A percentile compares a stretch with the other conserved stretches of the same genome.
phyloP scores from a whole-genome alignment of 2,797 vertebrate species.

The Bovichtus variegatus region DNA sequence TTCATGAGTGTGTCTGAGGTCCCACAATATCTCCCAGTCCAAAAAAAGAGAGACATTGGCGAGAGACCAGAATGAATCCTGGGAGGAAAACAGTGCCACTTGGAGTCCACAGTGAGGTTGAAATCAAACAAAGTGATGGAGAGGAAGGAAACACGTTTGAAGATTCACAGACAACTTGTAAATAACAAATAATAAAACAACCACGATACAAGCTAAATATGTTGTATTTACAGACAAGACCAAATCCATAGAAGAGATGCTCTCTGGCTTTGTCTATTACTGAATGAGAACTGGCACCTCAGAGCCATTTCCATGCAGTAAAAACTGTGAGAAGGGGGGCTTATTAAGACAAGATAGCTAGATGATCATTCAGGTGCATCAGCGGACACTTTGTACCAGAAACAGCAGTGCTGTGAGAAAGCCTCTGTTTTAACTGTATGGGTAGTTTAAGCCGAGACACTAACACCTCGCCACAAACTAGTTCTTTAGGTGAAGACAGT shows the following conservation, averaged over 20 bases:
- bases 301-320: conserved; percentile 42
- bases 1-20: conserved; percentile 25
- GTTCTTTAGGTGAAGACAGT: conserved; percentile 13
- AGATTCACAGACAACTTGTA: conserved; percentile 79
- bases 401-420: conserved; percentile 29
- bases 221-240: conserved; percentile 80
- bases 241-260: conserved; percentile 61
- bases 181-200: conserved; percentile 80
- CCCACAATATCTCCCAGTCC: conserved; percentile 33
- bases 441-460: conserved; percentile 25
- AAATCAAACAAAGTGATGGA: conserved; percentile 54
- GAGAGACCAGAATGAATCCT: conserved; percentile 45
- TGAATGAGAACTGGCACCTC: conserved; percentile 43
- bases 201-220: conserved; percentile 74
- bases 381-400: conserved; percentile 49
- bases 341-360: conserved; percentile 54
- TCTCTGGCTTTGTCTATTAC: conserved; percentile 32
- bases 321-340: conserved; percentile 35
- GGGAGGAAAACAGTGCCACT: conserved; percentile 48
- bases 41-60: conserved; percentile 34
- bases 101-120: conserved; percentile 49
- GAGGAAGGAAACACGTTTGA: conserved; percentile 61
- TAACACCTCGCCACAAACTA: conserved; percentile 2
- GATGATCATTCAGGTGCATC: conserved; percentile 44
- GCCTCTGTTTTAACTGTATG: conserved; percentile 20